Base-by-base conservation (phyloP, 2,888 invertebrate species). In the Dolichopus griseipennis region DNA sequence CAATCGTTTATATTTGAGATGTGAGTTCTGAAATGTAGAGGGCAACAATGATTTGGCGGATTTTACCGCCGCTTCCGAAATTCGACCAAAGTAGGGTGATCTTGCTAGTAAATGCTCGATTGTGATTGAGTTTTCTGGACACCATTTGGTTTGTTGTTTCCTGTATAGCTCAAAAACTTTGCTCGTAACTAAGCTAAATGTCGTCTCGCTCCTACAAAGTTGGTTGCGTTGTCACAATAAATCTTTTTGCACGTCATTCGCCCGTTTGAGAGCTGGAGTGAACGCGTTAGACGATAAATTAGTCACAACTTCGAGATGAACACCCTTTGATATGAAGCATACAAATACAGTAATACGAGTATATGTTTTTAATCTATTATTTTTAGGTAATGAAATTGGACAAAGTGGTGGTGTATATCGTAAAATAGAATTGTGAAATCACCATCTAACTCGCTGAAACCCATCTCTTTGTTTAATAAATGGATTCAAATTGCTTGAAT, bases 391-490 rank as follows among this genome's bases (percentile, higher is more conserved):
- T n/a, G 76, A 65, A 10, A 74, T 72, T 8, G 74, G 75, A 27
- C 5, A 27, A 71, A 74, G 74, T 66, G 72, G 74, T 64, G 72
- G 69, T 21, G 73, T 71, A 61, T 70, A 72, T 9, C 71, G 69
- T 7, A 75, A 37, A 10, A 69, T 41, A 15, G 75, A 71, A 64
- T 72, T 70, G 33, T 68, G 64, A 1, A 77, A 66, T 4, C 75
- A 70, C 34, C 76, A 75, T 52, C 76, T 76, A 41, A 76, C 76
- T 68, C 75, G 71, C 43, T 76, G 69, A 22, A 74, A 64, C 15
- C n/a, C 33, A 5, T n/a, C 2, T 64, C 69, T 22, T 9, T 68
- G 27, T 66, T 74, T 73, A 9, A 74, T n/a, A 66, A 72, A 74
- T 10, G 73, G 73, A 63, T 67, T 66, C 34, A 65, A 64, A 10